These are phyloP conservation scores for Cephalopterus ornatus DNA, from an alignment of 2,113 vertebrate genomes.

Conservation along the genomic window DNA sequence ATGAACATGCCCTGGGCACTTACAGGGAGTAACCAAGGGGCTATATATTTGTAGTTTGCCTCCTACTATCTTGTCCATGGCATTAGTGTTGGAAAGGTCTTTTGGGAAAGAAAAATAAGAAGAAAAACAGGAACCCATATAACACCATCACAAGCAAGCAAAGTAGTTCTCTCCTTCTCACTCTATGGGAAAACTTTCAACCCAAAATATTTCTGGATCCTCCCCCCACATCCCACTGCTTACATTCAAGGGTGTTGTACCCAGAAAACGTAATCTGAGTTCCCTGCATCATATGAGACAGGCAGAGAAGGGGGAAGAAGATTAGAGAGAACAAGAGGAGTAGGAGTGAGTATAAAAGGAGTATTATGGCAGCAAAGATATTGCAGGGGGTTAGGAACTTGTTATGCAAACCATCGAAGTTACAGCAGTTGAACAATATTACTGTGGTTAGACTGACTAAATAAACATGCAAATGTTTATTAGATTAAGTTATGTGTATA, in stretches of 20 bases:
- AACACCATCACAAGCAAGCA: not conserved
- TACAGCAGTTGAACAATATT: not conserved
- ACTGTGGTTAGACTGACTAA: not conserved
- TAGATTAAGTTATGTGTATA: not conserved
- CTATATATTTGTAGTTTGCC: not conserved
- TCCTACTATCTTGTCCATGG: not conserved
- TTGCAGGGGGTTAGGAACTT: not conserved
- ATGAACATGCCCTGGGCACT: not conserved
- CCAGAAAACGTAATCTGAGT: conserved; percentile 4
- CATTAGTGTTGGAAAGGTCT: not conserved
- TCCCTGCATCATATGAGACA: not conserved
- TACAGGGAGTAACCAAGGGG: not conserved
- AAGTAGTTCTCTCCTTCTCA: not conserved
- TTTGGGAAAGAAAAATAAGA: not conserved
- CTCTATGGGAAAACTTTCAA: not conserved
- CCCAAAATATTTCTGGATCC: not conserved
- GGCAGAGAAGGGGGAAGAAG: not conserved
- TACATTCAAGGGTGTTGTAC: not conserved
- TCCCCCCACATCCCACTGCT: not conserved
- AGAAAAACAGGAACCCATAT: not conserved
- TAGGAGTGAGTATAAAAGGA: not conserved
- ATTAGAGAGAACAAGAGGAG: conserved; percentile 11
- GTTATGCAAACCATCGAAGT: not conserved
- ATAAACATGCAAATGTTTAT: not conserved
- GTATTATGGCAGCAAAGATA: not conserved